These are phyloP conservation scores for Caerostris extrusa DNA, from an alignment of 1,140 invertebrate genomes.

Conservation along the genomic window DNA sequence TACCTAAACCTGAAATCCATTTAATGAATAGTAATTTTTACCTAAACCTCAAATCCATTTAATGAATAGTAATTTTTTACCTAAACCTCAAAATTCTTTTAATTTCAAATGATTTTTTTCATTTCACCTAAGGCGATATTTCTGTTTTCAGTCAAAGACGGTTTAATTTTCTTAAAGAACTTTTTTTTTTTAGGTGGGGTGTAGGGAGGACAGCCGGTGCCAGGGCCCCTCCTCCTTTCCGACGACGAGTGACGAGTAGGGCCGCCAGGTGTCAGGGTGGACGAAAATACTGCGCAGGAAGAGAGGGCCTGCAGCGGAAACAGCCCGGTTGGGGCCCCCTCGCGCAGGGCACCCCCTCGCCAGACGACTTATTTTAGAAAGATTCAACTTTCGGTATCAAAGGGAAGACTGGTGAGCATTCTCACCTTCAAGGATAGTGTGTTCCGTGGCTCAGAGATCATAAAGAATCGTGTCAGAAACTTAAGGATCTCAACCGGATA, in stretches of 20 bases:
- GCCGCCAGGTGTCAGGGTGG: slow-evolving; percentile 52
- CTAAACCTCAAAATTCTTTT: no score
- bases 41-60: no score
- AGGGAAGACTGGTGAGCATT: slow-evolving; percentile 14
- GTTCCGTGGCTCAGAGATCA: neutral
- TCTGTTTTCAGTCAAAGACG: neutral
- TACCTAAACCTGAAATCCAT: no score
- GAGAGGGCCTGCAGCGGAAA: slow-evolving; percentile 36
- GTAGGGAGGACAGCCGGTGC: slow-evolving; percentile 1
- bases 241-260: slow-evolving; percentile 46
- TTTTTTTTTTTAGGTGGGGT: neutral
- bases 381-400: slow-evolving; percentile 21
- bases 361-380: slow-evolving; percentile 30
- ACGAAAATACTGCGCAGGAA: slow-evolving; percentile 68
- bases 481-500: slow-evolving; percentile 13
- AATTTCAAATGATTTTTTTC: neutral
- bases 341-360: neutral
- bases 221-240: slow-evolving; percentile 9
- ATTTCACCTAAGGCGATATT: neutral
- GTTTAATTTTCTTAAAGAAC: neutral
- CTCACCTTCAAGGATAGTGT: neutral
- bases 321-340: neutral
- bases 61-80: no score
- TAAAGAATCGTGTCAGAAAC: slow-evolving; percentile 1
- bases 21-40: no score